Evolutionary conservation across 2,113 vertebrate species (phyloP).

Genomic region (Pelmatolapia mariae): DNA sequence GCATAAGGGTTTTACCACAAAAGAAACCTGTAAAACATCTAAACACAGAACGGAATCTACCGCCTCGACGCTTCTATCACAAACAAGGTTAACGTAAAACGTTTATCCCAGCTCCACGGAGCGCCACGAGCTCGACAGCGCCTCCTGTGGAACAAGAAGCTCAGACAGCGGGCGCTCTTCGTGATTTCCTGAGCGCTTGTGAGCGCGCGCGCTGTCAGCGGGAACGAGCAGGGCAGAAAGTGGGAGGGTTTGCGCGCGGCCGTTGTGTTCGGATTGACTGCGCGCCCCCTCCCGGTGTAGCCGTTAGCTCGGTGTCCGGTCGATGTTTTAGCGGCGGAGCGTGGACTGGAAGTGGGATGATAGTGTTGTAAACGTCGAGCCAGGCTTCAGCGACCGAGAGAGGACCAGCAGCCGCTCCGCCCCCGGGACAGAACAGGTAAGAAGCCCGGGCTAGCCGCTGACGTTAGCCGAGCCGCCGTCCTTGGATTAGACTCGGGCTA

Average conservation of each 20-base stretch:
- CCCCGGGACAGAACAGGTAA: constrained; percentile 17
- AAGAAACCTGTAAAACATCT: background rate
- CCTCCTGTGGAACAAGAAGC: background rate
- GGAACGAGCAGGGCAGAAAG: background rate
- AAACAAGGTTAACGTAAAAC: background rate
- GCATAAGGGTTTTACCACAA: background rate
- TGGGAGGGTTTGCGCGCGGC: background rate
- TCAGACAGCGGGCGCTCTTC: background rate
- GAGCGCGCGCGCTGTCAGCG: background rate
- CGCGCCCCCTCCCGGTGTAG: background rate
- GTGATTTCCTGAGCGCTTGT: background rate
- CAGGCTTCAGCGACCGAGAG: background rate
- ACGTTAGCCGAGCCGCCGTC: constrained; percentile 7
- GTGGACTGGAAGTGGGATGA: constrained; percentile 13
- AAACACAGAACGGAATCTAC: background rate
- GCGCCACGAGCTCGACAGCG: background rate
- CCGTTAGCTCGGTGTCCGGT: constrained; percentile 8
- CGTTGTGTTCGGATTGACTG: constrained; percentile 32
- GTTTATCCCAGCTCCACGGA: background rate
- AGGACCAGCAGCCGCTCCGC: background rate
- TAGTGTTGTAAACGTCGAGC: background rate
- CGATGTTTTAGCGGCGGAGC: constrained; percentile 16
- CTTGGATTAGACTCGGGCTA: constrained; percentile 48
- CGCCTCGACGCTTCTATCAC: background rate
- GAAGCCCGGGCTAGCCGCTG: background rate